These are phyloP conservation scores for Frieseomelitta varia DNA, from an alignment of 1,140 invertebrate species.

Conservation along the genomic window DNA sequence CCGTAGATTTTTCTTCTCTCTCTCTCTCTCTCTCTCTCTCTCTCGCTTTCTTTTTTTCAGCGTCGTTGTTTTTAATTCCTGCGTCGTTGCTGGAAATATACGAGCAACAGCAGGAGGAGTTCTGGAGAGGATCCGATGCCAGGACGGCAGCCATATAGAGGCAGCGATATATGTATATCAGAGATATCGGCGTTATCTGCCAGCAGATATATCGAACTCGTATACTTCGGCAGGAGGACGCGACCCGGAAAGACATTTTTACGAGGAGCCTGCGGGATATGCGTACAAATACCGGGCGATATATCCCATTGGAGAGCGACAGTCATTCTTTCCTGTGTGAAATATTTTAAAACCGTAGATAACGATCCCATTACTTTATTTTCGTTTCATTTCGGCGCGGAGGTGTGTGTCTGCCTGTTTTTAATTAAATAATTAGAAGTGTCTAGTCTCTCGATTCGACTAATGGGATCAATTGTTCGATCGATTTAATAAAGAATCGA, in stretches of 20 bases:
- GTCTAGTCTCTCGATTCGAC: too few species aligned
- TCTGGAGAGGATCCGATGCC: slow-evolving; percentile 33
- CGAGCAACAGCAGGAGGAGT: slow-evolving; percentile 21
- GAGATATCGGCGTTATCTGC: slow-evolving; percentile 73
- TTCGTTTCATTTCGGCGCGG: neutral
- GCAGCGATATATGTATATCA: slow-evolving; percentile 69
- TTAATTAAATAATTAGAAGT: slow-evolving; percentile 24
- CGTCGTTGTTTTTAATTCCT: slow-evolving; percentile 28
- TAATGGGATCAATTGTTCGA: too few species aligned
- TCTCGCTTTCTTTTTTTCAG: neutral
- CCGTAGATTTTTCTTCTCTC: neutral
- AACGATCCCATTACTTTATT: slow-evolving; percentile 54
- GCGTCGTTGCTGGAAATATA: slow-evolving; percentile 23
- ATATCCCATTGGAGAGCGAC: slow-evolving; percentile 44
- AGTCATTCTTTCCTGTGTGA: slow-evolving; percentile 53
- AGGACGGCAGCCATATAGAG: slow-evolving; percentile 43
- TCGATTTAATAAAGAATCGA: too few species aligned
- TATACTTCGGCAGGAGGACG: slow-evolving; percentile 65
- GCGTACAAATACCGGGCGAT: slow-evolving; percentile 56
- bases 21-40: neutral
- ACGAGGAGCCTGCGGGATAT: slow-evolving; percentile 71
- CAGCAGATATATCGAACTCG: slow-evolving; percentile 71
- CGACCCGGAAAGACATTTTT: slow-evolving; percentile 70
- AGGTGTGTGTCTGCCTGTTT: neutral
- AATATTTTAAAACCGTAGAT: slow-evolving; percentile 54